Evolutionary conservation across 2,888 invertebrate genomes (phyloP).

Genomic region (Archaeoteleia sp.): DNA sequence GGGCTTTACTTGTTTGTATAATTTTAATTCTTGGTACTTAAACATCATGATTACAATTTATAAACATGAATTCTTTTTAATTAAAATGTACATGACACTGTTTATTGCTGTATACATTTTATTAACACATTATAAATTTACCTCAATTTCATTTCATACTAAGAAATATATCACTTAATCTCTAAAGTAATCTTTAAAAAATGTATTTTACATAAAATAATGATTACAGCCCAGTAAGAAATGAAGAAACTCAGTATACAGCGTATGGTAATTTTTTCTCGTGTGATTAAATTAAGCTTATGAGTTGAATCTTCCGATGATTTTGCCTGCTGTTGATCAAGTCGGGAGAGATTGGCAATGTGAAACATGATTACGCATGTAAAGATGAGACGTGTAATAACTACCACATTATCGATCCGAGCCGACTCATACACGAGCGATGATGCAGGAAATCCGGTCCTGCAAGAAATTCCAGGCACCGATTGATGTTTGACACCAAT

Average conservation of each 20-base stretch:
- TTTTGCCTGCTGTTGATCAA: conserved; percentile 48
- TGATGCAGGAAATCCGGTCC: conserved; percentile 64
- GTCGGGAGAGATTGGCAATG: conserved; percentile 66
- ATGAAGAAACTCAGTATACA: conserved; percentile 34
- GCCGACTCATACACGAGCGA: conserved; percentile 50
- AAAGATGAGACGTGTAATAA: conserved; percentile 71
- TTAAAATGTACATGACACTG: no score
- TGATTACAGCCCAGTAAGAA: conserved; percentile 27
- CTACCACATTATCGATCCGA: conserved; percentile 70
- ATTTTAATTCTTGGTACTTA: no score
- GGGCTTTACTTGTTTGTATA: no score
- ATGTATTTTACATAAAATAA: conserved; percentile 35
- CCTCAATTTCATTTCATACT: no score
- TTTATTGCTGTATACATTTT: no score
- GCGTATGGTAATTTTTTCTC: conserved; percentile 36
- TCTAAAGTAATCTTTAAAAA: conserved; percentile 27
- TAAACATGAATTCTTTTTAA: no score
- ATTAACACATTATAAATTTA: no score
- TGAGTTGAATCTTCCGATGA: conserved; percentile 27
- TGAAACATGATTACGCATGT: conserved; percentile 70
- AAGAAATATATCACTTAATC: conserved; percentile 10
- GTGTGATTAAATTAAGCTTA: conserved; percentile 47
- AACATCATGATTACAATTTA: no score
- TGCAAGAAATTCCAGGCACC: conserved; percentile 53
- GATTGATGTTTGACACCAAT: conserved; percentile 54